Evolutionary conservation across 2,113 vertebrate genomes (phyloP), one percentile per base, ranked within the genome.

Genomic region (Peromyscus polionotus): DNA sequence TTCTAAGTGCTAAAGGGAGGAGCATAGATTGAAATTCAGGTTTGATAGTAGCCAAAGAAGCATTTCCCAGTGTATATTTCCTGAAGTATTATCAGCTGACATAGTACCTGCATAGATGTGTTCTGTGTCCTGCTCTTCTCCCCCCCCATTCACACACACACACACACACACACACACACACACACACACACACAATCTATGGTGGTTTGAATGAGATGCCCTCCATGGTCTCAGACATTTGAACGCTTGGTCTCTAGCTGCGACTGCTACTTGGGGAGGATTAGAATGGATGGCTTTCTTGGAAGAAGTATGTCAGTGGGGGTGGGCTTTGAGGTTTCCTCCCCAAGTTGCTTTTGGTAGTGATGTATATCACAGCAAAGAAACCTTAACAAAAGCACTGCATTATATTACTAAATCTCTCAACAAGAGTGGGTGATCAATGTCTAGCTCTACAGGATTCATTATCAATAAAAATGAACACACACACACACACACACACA

Each of bases 381-480:
- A 31, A 77, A 48, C 24, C 26, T 4, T 77, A 45, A 77, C 75
- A 7, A 28, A 76, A 48, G 88, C 65, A 10, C 17, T 70, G 20
- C 17, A 90, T 20, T 48, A 16, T 63, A n/a, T 17, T 88, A 51
- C 33, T 94, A 59, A 91, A 42, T 84, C 22, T 90, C 20, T 88
- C 48, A 95, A 87, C 20, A 2, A 90, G 28, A 93, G 65, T 51
- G 45, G 9, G 26, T 91, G 31, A 91, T 95, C 57, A 79, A 26
- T 70, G 26, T 48, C 59, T 16, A 81, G 14, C 12, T 84, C 26
- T 73, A 63, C 75, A 10, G 4, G 10, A 93, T 94, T 91, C 9
- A 89, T 39, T 88, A 85, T 88, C 54, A 88, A n/a, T 87, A 93
- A 20, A 81, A 68, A 89, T 86, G 61, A 95, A 94, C 1, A 24